Evolutionary conservation across 1,140 invertebrate genomes (phyloP), one percentile per base, ranked within the genome.

Genomic region (Drosophila repleta): DNA sequence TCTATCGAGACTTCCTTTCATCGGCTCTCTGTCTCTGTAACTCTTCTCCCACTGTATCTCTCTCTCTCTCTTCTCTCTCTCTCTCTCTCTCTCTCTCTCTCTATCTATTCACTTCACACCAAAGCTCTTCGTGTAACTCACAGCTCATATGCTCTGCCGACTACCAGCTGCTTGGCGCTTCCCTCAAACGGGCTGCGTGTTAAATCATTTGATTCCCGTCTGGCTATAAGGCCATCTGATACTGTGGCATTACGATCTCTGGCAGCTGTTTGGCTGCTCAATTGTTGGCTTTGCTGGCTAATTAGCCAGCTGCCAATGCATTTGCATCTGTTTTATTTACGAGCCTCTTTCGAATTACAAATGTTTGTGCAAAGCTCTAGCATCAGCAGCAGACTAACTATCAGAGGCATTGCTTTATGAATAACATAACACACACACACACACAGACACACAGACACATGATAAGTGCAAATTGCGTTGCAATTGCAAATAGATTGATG

Each of bases 401-500:
- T 58, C 26, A 46, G 26, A 55, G 26, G 29, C 45, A 51, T 56
- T 57, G 69, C 53, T 67, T 72, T 72, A 72, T 72, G 55, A 67
- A 72, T 72, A 60, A 55, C 63, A 72, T 20, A 45, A 15, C 29
- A 39, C 11, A 48, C 21, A 46, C 39, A 32, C 32, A 52, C 11
- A 51, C 21, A 39, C 18, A 41, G 32, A 21, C 15, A 46, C 10
- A 26, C n/a, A 29, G 5, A 26, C 20, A 35, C 7, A 18, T 60
- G 53, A 26, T 26, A 68, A 62, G 71, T 74, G 71, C 58, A 69
- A 74, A 70, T 74, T 74, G 58, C 49, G 65, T 58, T 71, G 62
- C 53, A 65, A 71, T 58, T 46, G 62, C 43, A 69, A 69, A 74
- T 74, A 69, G 66, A 69, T 74, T 74, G 70, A 74, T 74, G 66